Evolutionary conservation across 2,797 vertebrate species (phyloP).

Genomic region (Melanotaenia trifasciata): DNA sequence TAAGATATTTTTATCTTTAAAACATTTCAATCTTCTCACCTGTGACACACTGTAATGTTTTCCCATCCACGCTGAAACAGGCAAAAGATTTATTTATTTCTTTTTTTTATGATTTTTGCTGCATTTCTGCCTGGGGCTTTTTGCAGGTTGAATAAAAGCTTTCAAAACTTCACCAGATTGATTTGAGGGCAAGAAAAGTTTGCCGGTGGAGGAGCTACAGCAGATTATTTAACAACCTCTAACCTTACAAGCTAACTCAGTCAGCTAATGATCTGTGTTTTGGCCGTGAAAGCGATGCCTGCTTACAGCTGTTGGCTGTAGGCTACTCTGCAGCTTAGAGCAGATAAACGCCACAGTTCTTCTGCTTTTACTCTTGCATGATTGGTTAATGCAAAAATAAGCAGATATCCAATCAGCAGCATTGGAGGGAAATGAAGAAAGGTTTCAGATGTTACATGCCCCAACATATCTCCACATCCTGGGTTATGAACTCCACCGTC

Average conservation of each 20-base stretch:
- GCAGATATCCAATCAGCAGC: neutral
- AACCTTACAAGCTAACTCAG: neutral
- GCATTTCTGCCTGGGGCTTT: no score
- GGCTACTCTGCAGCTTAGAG: neutral
- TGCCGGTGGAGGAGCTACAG: no score
- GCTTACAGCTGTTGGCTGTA: neutral
- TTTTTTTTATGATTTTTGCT: no score
- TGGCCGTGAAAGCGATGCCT: neutral
- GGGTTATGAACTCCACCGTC: constrained; percentile 60
- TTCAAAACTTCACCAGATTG: no score
- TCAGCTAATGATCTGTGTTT: neutral
- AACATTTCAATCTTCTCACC: no score
- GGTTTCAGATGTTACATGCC: neutral
- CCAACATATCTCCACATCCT: constrained; percentile 34
- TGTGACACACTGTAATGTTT: no score
- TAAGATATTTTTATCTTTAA: no score
- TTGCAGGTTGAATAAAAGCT: no score
- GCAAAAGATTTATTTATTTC: no score
- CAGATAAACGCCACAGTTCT: neutral
- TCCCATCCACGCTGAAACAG: no score
- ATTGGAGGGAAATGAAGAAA: constrained; percentile 4
- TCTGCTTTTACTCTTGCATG: neutral
- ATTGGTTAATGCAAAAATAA: neutral
- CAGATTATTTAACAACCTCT: neutral
- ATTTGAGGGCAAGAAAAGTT: no score